A percentile compares a stretch with the other conserved stretches of the same genome.
These are phyloP conservation scores for Paguma larvata DNA, from an alignment of 2,797 vertebrate species.

Conservation along the genomic window DNA sequence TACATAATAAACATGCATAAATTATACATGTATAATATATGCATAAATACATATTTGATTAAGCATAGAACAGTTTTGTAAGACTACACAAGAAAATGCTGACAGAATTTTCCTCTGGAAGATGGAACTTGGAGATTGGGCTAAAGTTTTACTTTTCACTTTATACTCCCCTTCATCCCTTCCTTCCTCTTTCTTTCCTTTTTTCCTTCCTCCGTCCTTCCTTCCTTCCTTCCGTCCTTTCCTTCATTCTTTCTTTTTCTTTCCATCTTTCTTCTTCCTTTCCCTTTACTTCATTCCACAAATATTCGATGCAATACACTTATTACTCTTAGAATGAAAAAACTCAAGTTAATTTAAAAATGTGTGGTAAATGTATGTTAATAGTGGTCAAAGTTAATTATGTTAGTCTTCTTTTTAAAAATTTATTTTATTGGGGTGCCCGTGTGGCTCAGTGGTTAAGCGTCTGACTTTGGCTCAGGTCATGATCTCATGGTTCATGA, in stretches of 20 bases:
- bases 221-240: accelerated
- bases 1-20: no score
- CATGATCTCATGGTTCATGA: no score
- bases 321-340: slow-evolving; percentile 36
- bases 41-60: neutral
- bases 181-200: neutral
- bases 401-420: slow-evolving; percentile 48
- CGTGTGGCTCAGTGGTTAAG: no score
- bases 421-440: no score
- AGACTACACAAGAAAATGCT: neutral
- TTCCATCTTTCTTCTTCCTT: neutral
- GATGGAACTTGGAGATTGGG: neutral
- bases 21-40: neutral
- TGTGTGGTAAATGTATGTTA: slow-evolving; percentile 4
- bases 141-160: neutral
- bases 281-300: slow-evolving; percentile 40
- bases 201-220: no score
- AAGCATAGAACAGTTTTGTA: neutral
- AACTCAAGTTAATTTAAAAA: neutral
- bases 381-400: neutral
- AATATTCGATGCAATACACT: neutral
- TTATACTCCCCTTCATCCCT: neutral
- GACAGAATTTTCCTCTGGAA: neutral
- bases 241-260: neutral
- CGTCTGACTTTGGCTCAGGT: no score